Conservation (phyloP, 2,888 invertebrate species). For the Eueremaeus valkanovi region DNA sequence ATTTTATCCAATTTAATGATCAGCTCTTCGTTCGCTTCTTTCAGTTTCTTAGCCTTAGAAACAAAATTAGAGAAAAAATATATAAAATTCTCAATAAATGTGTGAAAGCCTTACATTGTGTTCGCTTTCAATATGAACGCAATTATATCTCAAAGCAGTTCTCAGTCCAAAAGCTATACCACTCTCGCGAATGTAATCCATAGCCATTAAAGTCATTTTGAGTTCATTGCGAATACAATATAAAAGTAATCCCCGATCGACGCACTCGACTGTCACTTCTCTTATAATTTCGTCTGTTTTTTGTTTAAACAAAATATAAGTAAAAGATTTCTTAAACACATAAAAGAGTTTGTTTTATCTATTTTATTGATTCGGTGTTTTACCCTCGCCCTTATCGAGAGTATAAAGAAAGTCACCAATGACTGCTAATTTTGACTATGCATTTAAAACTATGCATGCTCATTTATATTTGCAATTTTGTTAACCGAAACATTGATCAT, state of each 20-base stretch:
- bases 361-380: neutral
- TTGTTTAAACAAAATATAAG: slow-evolving; percentile 27
- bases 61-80: neutral
- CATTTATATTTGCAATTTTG: no score
- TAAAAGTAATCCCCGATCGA: slow-evolving; percentile 87
- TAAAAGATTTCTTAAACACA: neutral
- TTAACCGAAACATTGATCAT: slow-evolving; percentile 90
- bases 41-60: slow-evolving; percentile 9
- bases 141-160: slow-evolving; percentile 90
- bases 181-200: slow-evolving; percentile 93
- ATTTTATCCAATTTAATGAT: neutral
- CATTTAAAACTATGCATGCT: slow-evolving; percentile 43
- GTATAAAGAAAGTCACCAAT: no score
- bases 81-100: neutral
- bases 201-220: slow-evolving; percentile 92
- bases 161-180: slow-evolving; percentile 96
- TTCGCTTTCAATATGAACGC: slow-evolving; percentile 77
- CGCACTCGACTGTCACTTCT: slow-evolving; percentile 93
- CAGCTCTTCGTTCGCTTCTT: neutral
- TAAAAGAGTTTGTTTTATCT: neutral
- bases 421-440: neutral
- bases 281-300: slow-evolving; percentile 78
- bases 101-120: neutral
- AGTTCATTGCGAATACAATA: slow-evolving; percentile 91
- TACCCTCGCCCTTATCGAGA: no score